Conservation (phyloP, 2,113 vertebrate species). For the Ammodytes marinus region DNA sequence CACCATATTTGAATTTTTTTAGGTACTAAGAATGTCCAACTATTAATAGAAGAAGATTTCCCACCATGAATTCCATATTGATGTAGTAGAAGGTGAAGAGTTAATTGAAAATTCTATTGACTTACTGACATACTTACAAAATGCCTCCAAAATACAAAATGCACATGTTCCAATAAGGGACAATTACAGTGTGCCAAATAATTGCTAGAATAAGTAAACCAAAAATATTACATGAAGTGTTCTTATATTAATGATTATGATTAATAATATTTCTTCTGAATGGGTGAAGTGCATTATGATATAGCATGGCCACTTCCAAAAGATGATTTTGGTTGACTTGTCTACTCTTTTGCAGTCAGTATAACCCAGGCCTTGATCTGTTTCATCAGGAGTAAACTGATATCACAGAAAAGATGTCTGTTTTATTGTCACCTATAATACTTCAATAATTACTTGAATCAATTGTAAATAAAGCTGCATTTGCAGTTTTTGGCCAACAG, state of each 20-base stretch:
- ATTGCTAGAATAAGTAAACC: neutral
- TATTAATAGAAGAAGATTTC: conserved; percentile 1
- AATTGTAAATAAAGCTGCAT: neutral
- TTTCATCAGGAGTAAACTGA: neutral
- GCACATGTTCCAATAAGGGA: neutral
- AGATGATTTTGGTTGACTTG: neutral
- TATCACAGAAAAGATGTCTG: neutral
- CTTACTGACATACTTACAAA: neutral
- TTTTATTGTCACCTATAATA: neutral
- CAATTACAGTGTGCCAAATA: neutral
- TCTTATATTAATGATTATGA: neutral
- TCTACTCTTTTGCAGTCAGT: neutral
- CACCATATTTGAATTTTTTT: neutral
- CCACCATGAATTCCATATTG: neutral
- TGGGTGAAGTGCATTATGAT: neutral
- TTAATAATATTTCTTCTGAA: neutral
- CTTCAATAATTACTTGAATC: neutral
- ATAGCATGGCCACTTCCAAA: neutral
- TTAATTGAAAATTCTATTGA: neutral
- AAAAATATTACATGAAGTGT: neutral
- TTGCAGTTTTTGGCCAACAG: neutral
- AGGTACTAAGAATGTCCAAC: neutral
- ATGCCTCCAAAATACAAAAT: neutral
- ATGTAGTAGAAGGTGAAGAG: neutral
- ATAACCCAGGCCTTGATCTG: neutral